These are phyloP conservation scores for Aotus griseimembra DNA, from an alignment of 2,797 vertebrate species.

Conservation along the genomic window DNA sequence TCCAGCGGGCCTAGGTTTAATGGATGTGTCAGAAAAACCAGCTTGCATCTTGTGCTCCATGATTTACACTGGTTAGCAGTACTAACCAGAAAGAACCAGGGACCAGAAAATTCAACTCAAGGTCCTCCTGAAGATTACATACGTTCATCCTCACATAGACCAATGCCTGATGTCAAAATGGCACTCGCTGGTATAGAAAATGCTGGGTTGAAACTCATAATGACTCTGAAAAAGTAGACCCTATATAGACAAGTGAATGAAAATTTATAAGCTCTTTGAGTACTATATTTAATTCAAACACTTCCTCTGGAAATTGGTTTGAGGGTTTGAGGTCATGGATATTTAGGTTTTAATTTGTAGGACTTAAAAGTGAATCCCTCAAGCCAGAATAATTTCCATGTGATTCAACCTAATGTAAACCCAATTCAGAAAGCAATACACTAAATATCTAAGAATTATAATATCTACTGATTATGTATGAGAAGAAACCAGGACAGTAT, in stretches of 20 bases:
- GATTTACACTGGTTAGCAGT: neutral
- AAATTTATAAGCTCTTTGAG: neutral
- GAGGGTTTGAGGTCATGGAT: neutral
- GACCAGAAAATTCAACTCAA: neutral
- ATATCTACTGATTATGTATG: neutral
- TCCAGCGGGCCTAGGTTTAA: neutral
- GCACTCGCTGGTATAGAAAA: neutral
- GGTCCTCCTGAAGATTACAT: neutral
- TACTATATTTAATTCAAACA: neutral
- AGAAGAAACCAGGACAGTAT: neutral
- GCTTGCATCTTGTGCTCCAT: neutral
- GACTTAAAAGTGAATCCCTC: neutral
- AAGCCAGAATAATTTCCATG: neutral
- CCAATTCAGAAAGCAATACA: neutral
- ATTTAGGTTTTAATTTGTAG: neutral
- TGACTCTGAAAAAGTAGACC: neutral
- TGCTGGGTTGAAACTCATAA: neutral
- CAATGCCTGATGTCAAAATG: neutral
- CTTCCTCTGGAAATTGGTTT: neutral
- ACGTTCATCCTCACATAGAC: neutral
- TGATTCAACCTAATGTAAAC: neutral
- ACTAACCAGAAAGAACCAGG: neutral
- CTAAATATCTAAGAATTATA: neutral
- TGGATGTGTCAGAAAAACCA: neutral
- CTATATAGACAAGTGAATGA: neutral